Conservation (phyloP, 2,797 vertebrate genomes). For the Pseudotriccus pelzelni region DNA sequence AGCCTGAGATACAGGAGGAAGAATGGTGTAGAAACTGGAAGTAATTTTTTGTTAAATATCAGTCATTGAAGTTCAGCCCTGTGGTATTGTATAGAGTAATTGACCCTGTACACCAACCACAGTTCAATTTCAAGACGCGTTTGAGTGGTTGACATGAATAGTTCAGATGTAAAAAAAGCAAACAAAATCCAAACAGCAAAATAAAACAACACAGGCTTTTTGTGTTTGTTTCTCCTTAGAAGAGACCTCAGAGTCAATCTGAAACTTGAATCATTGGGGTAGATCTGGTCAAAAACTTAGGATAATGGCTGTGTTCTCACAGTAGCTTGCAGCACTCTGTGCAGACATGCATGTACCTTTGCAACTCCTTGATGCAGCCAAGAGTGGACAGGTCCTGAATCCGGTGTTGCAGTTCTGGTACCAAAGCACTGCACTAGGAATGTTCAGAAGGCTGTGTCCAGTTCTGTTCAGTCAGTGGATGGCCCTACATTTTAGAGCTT, state of each 20-base stretch:
- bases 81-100: background rate
- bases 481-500: background rate
- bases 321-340: background rate
- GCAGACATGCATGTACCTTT: background rate
- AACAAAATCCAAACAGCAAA: background rate
- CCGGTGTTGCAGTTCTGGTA: fast-evolving
- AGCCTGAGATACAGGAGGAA: background rate
- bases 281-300: background rate
- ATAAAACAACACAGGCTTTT: background rate
- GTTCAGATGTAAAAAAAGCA: background rate
- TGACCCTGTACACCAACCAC: background rate
- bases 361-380: background rate
- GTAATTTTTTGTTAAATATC: background rate
- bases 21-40: background rate
- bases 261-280: background rate
- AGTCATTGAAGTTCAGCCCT: background rate
- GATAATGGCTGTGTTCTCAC: background rate
- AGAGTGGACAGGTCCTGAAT: background rate
- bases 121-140: background rate
- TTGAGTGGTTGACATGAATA: background rate
- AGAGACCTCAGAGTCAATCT: background rate
- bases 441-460: background rate
- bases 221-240: background rate
- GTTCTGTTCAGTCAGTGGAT: background rate
- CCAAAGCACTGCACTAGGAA: background rate